These are phyloP conservation scores for Hydrolagus colliei DNA, from an alignment of 2,797 vertebrate species.

Conservation along the genomic window DNA sequence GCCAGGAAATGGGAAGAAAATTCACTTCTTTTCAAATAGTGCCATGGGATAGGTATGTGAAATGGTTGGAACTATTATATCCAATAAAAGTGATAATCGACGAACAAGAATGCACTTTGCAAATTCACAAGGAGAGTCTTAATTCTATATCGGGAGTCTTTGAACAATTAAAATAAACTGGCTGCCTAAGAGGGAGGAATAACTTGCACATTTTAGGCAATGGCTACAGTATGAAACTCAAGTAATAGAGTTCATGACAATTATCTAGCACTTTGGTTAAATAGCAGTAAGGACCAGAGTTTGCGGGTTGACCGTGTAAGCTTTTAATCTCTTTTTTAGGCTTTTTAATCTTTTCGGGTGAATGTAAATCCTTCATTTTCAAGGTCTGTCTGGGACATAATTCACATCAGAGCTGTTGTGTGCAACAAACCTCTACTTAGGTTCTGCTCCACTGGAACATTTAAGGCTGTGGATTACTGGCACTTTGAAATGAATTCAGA, in stretches of 20 bases:
- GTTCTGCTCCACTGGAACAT: background rate
- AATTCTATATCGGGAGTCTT: background rate
- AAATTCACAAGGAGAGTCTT: background rate
- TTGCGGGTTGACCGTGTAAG: background rate
- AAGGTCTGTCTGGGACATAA: slow-evolving; percentile 13
- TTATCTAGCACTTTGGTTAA: slow-evolving; percentile 13
- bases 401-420: background rate
- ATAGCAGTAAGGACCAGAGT: background rate
- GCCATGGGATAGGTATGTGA: too few relatives aligned
- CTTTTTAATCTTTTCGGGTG: slow-evolving; percentile 8
- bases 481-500: slow-evolving; percentile 25
- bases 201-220: background rate
- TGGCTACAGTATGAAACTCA: background rate
- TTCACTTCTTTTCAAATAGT: too few relatives aligned
- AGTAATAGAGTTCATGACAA: slow-evolving; percentile 1
- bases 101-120: background rate
- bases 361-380: slow-evolving; percentile 27
- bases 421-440: background rate
- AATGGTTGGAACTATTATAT: too few relatives aligned
- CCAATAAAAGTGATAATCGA: too few relatives aligned
- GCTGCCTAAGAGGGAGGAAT: background rate
- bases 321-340: slow-evolving; percentile 1
- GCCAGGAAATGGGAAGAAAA: too few relatives aligned
- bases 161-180: background rate
- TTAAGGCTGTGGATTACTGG: slow-evolving; percentile 17